Evolutionary conservation across 2,888 invertebrate species (phyloP), one percentile per base, ranked within the genome.

Genomic region (Plebejus argus): DNA sequence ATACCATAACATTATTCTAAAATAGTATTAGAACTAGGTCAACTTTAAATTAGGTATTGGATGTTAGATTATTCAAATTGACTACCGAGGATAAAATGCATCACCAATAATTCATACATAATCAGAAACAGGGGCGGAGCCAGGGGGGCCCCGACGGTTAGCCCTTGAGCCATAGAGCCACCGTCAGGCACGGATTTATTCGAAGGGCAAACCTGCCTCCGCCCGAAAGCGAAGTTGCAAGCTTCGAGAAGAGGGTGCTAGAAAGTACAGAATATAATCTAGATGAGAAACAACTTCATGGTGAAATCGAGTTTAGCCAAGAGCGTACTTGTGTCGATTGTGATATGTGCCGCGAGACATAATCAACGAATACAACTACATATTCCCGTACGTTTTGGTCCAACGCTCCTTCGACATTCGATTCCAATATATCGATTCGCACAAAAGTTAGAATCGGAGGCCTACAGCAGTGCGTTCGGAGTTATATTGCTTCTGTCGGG

Each of bases 1-100:
- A 90, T 92, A 90, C 89, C 90, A 91, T 90, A 87, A 87, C 87
- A 91, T 90, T 89, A 90, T 87, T 92, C 90, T 93, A 89, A 89
- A 93, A 91, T 91, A 90, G 86, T 89, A 89, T 89, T 87, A 87
- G 91, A 90, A 87, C 88, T 88, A 90, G 86, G 86, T 88, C 83
- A 86, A 90, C 88, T 86, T 87, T 85, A 85, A 89, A 86, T 85
- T 85, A 28, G 1, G 1, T 28, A 91, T 89, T 86, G 82, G 79
- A 85, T 87, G 84, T 86, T 80, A 88, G 86, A 86, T 88, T 86
- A 89, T 85, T 86, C 86, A 86, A 88, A 88, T 90, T 87, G 86
- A 90, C 88, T 89, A 91, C 86, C 88, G 85, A 86, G 86, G 88
- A 89, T 56, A 53, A 76, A 70, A 77, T 70, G 74, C 77, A 56